phyloP scores from a whole-genome alignment of 2,888 invertebrate genomes.

The Machimus rusticus region DNA sequence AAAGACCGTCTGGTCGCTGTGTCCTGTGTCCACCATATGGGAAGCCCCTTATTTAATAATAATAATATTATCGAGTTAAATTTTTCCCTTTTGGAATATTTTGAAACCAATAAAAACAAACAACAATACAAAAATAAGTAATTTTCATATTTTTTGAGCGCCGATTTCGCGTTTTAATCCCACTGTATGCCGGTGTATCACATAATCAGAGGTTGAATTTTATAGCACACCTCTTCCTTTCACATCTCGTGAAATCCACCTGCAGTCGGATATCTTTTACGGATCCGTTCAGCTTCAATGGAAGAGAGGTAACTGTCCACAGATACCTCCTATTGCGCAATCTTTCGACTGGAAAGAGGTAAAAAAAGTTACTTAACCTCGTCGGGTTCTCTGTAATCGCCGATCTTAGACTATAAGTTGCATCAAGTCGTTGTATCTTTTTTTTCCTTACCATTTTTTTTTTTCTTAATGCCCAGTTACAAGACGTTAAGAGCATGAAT shows the following conservation, averaged over 20 bases:
- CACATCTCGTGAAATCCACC: neutral
- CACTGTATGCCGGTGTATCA: neutral
- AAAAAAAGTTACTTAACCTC: neutral
- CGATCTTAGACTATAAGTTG: neutral
- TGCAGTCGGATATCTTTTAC: neutral
- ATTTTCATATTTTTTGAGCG: no score
- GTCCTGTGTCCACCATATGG: no score
- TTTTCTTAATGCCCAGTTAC: neutral
- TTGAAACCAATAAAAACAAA: no score
- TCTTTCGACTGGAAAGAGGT: neutral
- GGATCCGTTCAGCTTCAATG: conserved; percentile 31
- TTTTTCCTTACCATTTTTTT: neutral
- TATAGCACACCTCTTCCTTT: neutral
- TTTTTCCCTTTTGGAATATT: no score
- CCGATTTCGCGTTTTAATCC: no score
- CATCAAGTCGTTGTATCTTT: neutral
- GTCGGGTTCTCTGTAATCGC: neutral
- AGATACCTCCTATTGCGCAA: neutral
- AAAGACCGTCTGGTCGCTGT: no score
- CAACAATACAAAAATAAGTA: no score
- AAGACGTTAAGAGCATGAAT: neutral
- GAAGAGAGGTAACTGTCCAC: conserved; percentile 13
- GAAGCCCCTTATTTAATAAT: no score
- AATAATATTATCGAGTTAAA: no score
- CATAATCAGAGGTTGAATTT: neutral